Base-by-base conservation (phyloP, 2,113 vertebrate genomes). In the Carassius auratus region DNA sequence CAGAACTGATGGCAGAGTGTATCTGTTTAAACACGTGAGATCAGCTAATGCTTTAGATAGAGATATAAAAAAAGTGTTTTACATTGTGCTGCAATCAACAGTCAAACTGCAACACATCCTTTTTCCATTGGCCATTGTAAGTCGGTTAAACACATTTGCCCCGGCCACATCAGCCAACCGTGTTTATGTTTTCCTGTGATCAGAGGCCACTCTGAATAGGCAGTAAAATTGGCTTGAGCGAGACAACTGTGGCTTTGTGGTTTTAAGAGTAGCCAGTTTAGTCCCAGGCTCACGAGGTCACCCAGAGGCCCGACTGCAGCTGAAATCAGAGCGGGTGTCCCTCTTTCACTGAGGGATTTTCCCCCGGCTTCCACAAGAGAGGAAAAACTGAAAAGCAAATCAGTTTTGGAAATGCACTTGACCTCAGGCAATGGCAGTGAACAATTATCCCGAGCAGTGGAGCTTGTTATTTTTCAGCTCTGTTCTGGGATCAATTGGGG, bases 211-310 rank as follows among this genome's bases (percentile, higher is more conserved):
- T 52, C 57, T 23, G 50, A 69, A 55, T 45, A 68, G 71, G 79
- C 76, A 86, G 82, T 86, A 38, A 84, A 85, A 83, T 30, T 82
- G 85, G 78, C 85, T 76, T 71, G 76, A 76, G 66, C 33, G 33
- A 82, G 36, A 84, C 75, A 83, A 62, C 83, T 85, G 81, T 61
- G 87, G 85, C 86, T 89, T 83, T 86, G 86, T 86, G 88, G 89
- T 78, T 88, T 83, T 57, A n/a, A 77, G 42, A 83, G 30, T 74
- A 78, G 83, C 76, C 61, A 64, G 50, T 83, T 74, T 42, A 83
- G 59, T 45, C 77, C 75, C 68, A 64, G 30, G 36, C 84, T 69
- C 33, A 8, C 21, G 10, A 79, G 83, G 77, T 85, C 78, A 82
- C 45, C 30, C 17, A 30, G 36, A 85, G 78, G 61, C 77, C 71